phyloP scores from a whole-genome alignment of 2,113 vertebrate genomes.

The Odontophorus gujanensis region DNA sequence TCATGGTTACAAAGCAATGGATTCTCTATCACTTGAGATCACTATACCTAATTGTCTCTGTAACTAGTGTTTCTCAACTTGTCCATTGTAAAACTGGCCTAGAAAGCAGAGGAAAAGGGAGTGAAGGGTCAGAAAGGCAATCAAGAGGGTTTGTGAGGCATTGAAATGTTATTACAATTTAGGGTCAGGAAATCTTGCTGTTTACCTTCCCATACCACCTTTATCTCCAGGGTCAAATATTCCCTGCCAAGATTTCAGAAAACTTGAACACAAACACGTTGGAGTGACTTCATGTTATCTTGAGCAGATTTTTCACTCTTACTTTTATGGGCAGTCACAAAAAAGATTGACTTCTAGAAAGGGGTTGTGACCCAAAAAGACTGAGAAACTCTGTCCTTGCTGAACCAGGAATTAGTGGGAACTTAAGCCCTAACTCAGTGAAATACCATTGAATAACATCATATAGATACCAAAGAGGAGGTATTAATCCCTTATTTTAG shows the following conservation, averaged over 20 bases:
- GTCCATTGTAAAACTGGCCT: constrained; percentile 15
- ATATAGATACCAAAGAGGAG: background rate
- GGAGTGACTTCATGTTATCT: constrained; percentile 17
- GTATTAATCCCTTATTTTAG: background rate
- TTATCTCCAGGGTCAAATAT: constrained; percentile 44
- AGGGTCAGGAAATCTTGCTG: constrained; percentile 33
- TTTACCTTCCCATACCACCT: constrained; percentile 49
- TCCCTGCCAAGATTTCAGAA: constrained; percentile 42
- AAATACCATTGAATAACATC: constrained; percentile 6
- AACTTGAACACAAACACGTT: constrained; percentile 12
- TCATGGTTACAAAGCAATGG: background rate
- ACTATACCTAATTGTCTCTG: background rate
- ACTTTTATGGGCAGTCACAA: constrained; percentile 30
- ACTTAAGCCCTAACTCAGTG: background rate
- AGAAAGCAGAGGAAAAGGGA: constrained; percentile 42
- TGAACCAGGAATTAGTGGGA: background rate
- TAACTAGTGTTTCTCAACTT: constrained; percentile 30
- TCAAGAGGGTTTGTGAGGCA: background rate
- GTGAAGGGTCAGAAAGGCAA: constrained; percentile 58
- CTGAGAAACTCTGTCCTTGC: constrained; percentile 6
- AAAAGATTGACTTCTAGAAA: constrained; percentile 56
- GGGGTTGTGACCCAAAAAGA: constrained; percentile 33
- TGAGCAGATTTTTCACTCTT: constrained; percentile 40
- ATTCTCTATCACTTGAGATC: background rate
- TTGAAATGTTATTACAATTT: constrained; percentile 38